Base-by-base conservation (phyloP, 2,888 invertebrate genomes). In the Oeneis ivallda region DNA sequence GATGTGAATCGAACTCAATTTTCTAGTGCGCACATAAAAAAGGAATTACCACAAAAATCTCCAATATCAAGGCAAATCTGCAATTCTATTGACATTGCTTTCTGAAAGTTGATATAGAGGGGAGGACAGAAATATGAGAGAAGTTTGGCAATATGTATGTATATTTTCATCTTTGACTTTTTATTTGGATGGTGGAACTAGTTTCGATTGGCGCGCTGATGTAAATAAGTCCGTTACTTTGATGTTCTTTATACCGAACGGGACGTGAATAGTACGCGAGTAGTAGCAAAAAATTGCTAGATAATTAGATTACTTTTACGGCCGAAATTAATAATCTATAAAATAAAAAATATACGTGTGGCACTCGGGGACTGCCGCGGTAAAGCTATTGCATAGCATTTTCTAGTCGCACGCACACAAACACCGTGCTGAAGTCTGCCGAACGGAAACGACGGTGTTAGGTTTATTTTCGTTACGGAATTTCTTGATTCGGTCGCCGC, bases 111-210 rank as follows among this genome's bases (percentile, higher is more conserved):
- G 45, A 58, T 26, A 57, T 43, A 58, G 62, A 10, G 37, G 26
- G 56, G 39, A 47, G 64, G 50, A 64, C 59, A 64, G 71, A 73
- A 74, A 71, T 76, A 76, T 75, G 75, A 74, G 72, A 68, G 71
- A 75, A 74, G 66, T 75, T 75, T 63, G 49, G 61, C 72, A 74
- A 74, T 75, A 73, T 70, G 65, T 71, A 70, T 73, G 72, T 75
- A 73, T 73, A 71, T 72, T 73, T n/a, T 71, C 70, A 67, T 72
- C 70, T 70, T 65, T 50, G 68, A 70, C 50, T 72, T 71, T 73
- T 72, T 72, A 69, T 72, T 71, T 71, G 63, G 65, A 67, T 68
- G 66, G 64, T 59, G 71, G 71, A 70, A 70, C 69, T 68, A 71
- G 66, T 67, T 74, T 65, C 69, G 70, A 72, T 69, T 72, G 68